Percentiles rank a stretch among this genome's conserved stretches.
These are phyloP conservation scores for Desoria tigrina DNA, from an alignment of 2,888 invertebrate species.

Conservation along the genomic window DNA sequence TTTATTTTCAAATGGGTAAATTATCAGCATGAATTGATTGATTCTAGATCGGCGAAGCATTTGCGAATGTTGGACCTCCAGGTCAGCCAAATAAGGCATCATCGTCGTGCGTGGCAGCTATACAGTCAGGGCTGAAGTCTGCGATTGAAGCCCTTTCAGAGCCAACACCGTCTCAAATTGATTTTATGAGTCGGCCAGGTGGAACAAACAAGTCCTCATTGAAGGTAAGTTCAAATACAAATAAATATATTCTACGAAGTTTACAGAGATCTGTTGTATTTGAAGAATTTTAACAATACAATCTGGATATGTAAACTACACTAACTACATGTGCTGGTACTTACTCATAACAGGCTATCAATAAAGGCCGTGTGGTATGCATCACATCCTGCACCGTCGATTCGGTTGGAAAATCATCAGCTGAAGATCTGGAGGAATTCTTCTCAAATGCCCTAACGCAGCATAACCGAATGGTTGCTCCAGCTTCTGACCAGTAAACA, in stretches of 20 bases:
- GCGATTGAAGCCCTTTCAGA: constrained; percentile 84
- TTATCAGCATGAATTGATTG: neutral
- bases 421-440: constrained; percentile 77
- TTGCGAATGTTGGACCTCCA: constrained; percentile 73
- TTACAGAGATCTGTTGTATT: too few relatives aligned
- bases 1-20: too few relatives aligned
- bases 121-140: constrained; percentile 79
- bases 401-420: constrained; percentile 56
- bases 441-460: constrained; percentile 77
- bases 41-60: constrained; percentile 73
- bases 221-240: constrained; percentile 36
- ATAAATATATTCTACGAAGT: constrained; percentile 10
- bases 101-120: constrained; percentile 65
- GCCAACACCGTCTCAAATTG: constrained; percentile 66
- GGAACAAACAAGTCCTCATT: constrained; percentile 20
- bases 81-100: constrained; percentile 13
- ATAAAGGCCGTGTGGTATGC: constrained; percentile 82
- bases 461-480: constrained; percentile 72
- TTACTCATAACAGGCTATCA: constrained; percentile 59
- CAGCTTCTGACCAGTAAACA: constrained; percentile 65
- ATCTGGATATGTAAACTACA: too few relatives aligned
- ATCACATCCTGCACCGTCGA: constrained; percentile 87
- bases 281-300: too few relatives aligned
- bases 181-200: constrained; percentile 55
- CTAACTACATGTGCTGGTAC: constrained; percentile 5